phyloP scores from a whole-genome alignment of 2,113 vertebrate species.

The Mugil cephalus region DNA sequence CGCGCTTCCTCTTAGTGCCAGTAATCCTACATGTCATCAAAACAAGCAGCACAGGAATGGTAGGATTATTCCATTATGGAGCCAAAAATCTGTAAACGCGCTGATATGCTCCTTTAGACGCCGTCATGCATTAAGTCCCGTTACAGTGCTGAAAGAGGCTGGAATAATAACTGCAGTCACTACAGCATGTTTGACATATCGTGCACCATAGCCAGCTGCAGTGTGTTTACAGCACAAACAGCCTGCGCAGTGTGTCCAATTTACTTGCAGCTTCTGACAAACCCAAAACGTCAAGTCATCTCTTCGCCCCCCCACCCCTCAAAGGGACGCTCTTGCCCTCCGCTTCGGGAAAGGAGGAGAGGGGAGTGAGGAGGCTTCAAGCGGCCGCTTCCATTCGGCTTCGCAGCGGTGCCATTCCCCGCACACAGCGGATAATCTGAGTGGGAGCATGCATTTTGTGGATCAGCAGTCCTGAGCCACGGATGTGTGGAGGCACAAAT shows the following conservation, averaged over 20 bases:
- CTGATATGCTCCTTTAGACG: background rate
- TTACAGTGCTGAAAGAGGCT: constrained; percentile 25
- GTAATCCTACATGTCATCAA: background rate
- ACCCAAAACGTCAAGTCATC: constrained; percentile 73
- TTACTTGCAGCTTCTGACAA: constrained; percentile 67
- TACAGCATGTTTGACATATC: constrained; percentile 48
- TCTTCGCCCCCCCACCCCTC: constrained; percentile 49
- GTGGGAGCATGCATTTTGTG: constrained; percentile 15
- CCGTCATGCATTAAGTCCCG: constrained; percentile 36
- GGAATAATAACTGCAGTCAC: constrained; percentile 40
- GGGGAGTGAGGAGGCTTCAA: constrained; percentile 12
- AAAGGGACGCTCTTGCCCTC: constrained; percentile 31
- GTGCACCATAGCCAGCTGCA: constrained; percentile 45
- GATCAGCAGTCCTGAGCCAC: background rate
- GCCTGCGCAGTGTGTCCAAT: constrained; percentile 44
- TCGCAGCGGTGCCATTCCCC: constrained; percentile 35
- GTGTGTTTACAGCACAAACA: constrained; percentile 62
- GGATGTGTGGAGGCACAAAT: background rate
- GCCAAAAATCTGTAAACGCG: background rate
- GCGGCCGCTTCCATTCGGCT: constrained; percentile 49
- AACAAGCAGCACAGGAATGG: background rate
- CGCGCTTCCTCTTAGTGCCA: too few species aligned
- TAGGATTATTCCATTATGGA: too few species aligned
- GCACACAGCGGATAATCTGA: constrained; percentile 23
- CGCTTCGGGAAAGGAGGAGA: constrained; percentile 12